Evolutionary conservation across 2,113 vertebrate genomes (phyloP), one percentile per base, ranked within the genome.

Genomic region (Catharus bicknelli): DNA sequence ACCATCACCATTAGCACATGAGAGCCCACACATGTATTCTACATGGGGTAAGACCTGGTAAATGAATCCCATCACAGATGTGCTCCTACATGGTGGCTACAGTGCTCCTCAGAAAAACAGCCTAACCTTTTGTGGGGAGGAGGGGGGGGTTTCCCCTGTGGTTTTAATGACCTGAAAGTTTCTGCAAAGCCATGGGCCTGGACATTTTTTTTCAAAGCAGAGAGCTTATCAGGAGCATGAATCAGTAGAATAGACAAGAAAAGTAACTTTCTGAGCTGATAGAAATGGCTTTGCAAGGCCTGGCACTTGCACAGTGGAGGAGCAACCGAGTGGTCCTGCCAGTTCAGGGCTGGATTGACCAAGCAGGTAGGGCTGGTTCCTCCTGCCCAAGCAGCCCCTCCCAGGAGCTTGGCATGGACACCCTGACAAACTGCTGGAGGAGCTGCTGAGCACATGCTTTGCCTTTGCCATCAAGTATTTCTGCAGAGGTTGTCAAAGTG

Each of bases 11-110:
- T 36, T 54, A 76, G 67, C 15, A n/a, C 0, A 0, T 45, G 47
- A 42, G 11, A 75, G 23, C 30, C 32, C 10, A 0, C 10, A 0
- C 0, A 0, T 62, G 42, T 27, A 9, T 16, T 43, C 43, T 34
- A 32, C 13, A 15, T 8, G 5, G 25, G 9, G 21, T 47, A 54
- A 61, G 48, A 55, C 16, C 5, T 13, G 20, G 42, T 45, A 40
- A 85, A 23, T 34, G 25, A 54, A 43, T 63, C 58, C 36, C 11
- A 18, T 59, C 66, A 64, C 15, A 83, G 50, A 20, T 32, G 45
- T 58, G 67, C 43, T 67, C 29, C 48, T 57, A 14, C 13, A 45
- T 76, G 77, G 54, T 63, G 54, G 20, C 59, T 59, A 30, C 23
- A 32, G 17, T 9, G 51, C 75, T 82, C 29, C 68, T 69, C 3